Evolutionary conservation across 2,888 invertebrate species (phyloP).

Genomic region (Conus canariensis): DNA sequence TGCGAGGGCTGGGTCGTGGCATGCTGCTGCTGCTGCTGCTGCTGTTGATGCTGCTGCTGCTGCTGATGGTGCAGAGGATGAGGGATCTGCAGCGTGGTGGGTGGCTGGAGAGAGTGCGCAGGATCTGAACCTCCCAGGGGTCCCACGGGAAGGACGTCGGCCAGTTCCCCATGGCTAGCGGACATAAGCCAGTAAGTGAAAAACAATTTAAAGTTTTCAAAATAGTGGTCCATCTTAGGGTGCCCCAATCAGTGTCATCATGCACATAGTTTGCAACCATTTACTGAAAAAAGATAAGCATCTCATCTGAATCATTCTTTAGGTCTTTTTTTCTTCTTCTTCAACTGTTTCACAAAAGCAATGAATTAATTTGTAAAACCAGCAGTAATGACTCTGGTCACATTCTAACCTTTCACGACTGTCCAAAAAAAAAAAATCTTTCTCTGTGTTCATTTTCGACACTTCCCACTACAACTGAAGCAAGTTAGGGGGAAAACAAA

Average conservation of each 20-base stretch:
- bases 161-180: slow-evolving; percentile 55
- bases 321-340: not conserved
- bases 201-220: slow-evolving; percentile 59
- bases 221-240: slow-evolving; percentile 55
- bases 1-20: slow-evolving; percentile 21
- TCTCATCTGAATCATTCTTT: not conserved
- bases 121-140: not conserved
- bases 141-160: slow-evolving; percentile 45
- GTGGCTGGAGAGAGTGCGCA: not conserved
- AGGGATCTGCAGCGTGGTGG: slow-evolving; percentile 9
- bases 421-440: too few species aligned
- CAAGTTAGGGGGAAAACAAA: too few species aligned
- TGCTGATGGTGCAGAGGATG: slow-evolving; percentile 46
- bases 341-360: not conserved
- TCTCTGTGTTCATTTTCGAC: too few species aligned
- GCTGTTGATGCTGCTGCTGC: slow-evolving; percentile 39
- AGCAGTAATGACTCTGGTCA: too few species aligned
- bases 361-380: too few species aligned
- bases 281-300: not conserved
- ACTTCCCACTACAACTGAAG: too few species aligned
- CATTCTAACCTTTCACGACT: too few species aligned
- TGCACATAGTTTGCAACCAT: not conserved
- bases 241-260: not conserved
- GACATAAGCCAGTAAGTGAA: slow-evolving; percentile 60
- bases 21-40: slow-evolving; percentile 45